Conservation (phyloP, 2,888 invertebrate genomes). For the Stictocephala bisonia region DNA sequence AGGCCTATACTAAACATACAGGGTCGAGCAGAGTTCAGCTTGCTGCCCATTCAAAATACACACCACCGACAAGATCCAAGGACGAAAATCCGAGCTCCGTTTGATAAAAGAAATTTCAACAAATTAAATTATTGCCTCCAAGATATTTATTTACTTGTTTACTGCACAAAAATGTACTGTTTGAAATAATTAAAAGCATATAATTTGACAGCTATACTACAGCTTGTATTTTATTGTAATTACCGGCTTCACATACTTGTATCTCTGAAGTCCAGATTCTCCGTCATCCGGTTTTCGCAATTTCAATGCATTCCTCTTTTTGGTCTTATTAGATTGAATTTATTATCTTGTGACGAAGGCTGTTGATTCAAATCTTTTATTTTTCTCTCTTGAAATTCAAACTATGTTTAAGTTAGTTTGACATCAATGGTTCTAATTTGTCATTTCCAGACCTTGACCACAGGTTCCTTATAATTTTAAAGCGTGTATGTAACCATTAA, state of each 20-base stretch:
- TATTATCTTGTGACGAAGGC: background rate
- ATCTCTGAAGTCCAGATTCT: constrained; percentile 7
- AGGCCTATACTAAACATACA: constrained; percentile 20
- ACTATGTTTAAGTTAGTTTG: background rate
- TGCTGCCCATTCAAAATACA: constrained; percentile 42
- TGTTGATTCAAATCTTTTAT: background rate
- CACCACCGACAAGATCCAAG: constrained; percentile 55
- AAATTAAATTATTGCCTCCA: background rate
- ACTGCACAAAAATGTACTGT: background rate
- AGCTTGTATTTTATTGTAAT: background rate
- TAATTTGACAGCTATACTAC: background rate
- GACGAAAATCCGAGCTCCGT: constrained; percentile 57
- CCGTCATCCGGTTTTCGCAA: background rate
- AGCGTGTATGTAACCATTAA: too few species aligned
- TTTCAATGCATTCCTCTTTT: background rate
- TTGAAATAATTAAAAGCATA: too few species aligned
- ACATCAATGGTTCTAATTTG: too few species aligned
- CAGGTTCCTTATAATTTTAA: too few species aligned
- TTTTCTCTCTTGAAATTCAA: background rate
- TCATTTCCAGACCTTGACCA: too few species aligned
- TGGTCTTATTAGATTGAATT: background rate
- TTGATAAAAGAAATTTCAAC: constrained; percentile 5
- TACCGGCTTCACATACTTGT: constrained; percentile 20
- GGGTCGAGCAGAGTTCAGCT: constrained; percentile 4
- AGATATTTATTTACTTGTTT: background rate